Conservation (phyloP, 2,888 invertebrate genomes). For the Geotrupes spiniger region DNA sequence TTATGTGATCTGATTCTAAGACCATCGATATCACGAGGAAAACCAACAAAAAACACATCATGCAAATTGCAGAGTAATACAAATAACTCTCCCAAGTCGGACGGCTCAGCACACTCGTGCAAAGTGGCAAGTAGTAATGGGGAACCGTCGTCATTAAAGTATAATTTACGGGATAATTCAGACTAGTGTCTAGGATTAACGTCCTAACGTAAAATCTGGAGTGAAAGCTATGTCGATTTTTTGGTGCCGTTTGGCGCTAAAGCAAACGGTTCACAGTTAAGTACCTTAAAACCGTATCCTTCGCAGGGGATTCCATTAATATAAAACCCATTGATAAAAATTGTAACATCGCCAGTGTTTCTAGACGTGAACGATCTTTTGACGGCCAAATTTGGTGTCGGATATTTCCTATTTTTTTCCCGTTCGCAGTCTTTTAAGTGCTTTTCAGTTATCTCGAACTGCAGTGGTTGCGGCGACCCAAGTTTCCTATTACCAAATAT, state of each 20-base stretch:
- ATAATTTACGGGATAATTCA: slow-evolving; percentile 63
- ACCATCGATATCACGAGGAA: slow-evolving; percentile 66
- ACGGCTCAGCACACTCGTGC: slow-evolving; percentile 66
- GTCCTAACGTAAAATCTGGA: slow-evolving; percentile 79
- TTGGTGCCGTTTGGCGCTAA: slow-evolving; percentile 70
- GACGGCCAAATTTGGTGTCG: slow-evolving; percentile 66
- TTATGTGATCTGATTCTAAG: slow-evolving; percentile 69
- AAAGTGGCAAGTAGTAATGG: slow-evolving; percentile 62
- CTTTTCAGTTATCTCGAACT: slow-evolving; percentile 72
- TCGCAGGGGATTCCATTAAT: slow-evolving; percentile 69
- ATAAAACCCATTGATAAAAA: slow-evolving; percentile 66
- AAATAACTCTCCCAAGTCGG: slow-evolving; percentile 73
- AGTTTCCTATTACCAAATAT: slow-evolving; percentile 85
- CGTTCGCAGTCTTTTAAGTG: slow-evolving; percentile 58
- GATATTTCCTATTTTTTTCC: slow-evolving; percentile 41
- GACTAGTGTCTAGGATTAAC: slow-evolving; percentile 61
- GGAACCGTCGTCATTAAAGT: slow-evolving; percentile 65
- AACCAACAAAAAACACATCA: slow-evolving; percentile 62
- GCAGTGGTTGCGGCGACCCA: slow-evolving; percentile 69
- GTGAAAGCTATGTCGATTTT: slow-evolving; percentile 83
- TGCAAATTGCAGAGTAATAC: slow-evolving; percentile 61
- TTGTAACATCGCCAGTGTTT: slow-evolving; percentile 89
- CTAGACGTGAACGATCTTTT: slow-evolving; percentile 79
- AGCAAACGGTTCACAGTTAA: slow-evolving; percentile 71
- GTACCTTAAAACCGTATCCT: slow-evolving; percentile 72